Percentiles rank a stretch among this genome's conserved stretches.
Evolutionary conservation across 2,113 vertebrate species (phyloP).

Genomic region (Melanerpes aurifrons): DNA sequence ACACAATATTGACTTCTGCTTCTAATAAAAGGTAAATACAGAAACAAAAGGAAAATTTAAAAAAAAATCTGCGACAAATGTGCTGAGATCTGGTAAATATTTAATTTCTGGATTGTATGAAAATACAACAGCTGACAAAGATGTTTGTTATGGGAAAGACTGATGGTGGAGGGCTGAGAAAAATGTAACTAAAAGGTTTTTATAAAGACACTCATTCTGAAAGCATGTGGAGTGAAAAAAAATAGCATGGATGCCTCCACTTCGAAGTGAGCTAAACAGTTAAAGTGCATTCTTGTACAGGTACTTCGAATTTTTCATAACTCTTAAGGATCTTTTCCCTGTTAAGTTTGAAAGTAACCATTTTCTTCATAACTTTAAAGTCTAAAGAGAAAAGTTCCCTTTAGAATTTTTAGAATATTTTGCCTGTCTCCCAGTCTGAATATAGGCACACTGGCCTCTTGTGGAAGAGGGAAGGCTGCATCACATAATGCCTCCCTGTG

Average conservation of each 20-base stretch:
- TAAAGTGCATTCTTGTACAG: not conserved
- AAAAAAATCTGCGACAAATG: conserved; percentile 7
- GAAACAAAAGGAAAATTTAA: conserved; percentile 18
- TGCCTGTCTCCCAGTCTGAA: not conserved
- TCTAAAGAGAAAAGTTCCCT: not conserved
- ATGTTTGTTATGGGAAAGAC: not conserved
- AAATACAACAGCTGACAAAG: conserved; percentile 21
- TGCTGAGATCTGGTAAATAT: conserved; percentile 20
- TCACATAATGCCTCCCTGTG: too few species aligned
- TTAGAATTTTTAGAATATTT: not conserved
- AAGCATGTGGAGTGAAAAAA: not conserved
- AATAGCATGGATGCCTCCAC: not conserved
- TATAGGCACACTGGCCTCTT: too few species aligned
- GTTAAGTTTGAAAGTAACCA: not conserved
- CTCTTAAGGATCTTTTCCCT: not conserved
- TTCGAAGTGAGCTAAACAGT: not conserved
- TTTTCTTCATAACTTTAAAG: not conserved
- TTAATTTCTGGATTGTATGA: conserved; percentile 1
- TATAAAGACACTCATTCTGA: not conserved
- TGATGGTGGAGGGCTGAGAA: not conserved
- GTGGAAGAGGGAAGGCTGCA: not conserved
- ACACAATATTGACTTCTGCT: conserved; percentile 10
- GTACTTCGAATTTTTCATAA: not conserved
- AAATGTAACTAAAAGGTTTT: not conserved
- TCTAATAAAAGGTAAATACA: conserved; percentile 28